Evolutionary conservation across 2,797 vertebrate species (phyloP), one percentile per base, ranked within the genome.

Genomic region (Threskiornis aethiopicus): DNA sequence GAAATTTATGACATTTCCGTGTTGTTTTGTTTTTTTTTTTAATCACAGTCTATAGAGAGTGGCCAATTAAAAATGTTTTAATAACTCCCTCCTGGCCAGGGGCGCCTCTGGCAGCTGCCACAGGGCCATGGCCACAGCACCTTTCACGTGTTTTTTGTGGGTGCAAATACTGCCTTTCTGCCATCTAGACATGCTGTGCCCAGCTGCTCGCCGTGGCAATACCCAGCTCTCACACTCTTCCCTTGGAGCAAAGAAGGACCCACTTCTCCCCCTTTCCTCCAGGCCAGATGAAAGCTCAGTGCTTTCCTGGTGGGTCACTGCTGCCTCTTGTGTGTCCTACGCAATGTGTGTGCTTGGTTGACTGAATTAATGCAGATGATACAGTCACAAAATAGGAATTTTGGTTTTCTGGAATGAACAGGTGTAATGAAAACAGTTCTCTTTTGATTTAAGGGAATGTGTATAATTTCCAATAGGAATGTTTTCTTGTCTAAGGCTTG

Each of bases 101-200:
- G 98, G 98, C n/a, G 98, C 98, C 58, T 99, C 98, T 69, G 98
- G 98, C 21, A 99, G 98, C 49, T 99, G 98, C 97, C 99, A 99
- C 81, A 99, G 98, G 25, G 98, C 98, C 96, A 99, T 58, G 69
- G 98, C 98, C 96, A 99, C 98, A 3, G 98, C 98, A 61, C 98
- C 98, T 92, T 97, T 98, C 5, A 98, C 94, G 8, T 98, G 99
- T 15, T 95, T 97, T 89, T 98, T 3, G 98, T 99, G 89, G 98
- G 95, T 54, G 99, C 98, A 73, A 99, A 99, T 58, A 99, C 93
- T 1, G 98, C 99, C 97, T 99, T 99, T 87, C 98, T 98, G 91
- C 98, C 99, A 90, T 97, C 41, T 86, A 98, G 90, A 99, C 98
- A 97, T 98, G 99, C 67, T 98, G 98, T 42, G 97, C 97, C 77